These are phyloP conservation scores for Agrotis clavis DNA, from an alignment of 2,888 invertebrate genomes.

Conservation along the genomic window DNA sequence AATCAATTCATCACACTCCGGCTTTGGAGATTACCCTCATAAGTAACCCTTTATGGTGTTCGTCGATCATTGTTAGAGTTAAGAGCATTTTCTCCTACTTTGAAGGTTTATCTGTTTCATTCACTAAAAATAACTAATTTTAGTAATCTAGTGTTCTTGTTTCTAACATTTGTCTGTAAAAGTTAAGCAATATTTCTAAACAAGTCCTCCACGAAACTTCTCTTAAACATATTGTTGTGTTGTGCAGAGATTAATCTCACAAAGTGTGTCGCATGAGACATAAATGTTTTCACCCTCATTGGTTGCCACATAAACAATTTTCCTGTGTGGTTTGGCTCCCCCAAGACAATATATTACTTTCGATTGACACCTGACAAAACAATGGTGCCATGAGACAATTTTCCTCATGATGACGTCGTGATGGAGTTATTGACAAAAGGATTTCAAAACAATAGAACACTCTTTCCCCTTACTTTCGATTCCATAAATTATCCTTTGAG, in stretches of 20 bases:
- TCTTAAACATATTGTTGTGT: constrained; percentile 21
- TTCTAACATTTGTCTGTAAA: background rate
- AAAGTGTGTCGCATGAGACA: constrained; percentile 54
- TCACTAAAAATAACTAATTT: background rate
- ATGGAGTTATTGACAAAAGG: background rate
- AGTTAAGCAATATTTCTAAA: constrained; percentile 19
- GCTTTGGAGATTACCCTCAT: constrained; percentile 51
- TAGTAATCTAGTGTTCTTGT: background rate
- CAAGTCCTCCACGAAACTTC: constrained; percentile 5
- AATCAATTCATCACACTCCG: constrained; percentile 70
- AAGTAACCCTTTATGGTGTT: constrained; percentile 42
- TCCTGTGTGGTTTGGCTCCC: constrained; percentile 62
- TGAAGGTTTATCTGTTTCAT: background rate
- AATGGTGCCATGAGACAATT: constrained; percentile 9
- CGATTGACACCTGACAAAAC: constrained; percentile 69
- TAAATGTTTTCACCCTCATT: constrained; percentile 81
- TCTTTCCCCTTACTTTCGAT: background rate
- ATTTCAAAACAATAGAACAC: background rate
- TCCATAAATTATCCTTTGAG: background rate
- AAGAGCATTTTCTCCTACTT: background rate
- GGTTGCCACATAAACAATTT: constrained; percentile 76
- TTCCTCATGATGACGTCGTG: constrained; percentile 7
- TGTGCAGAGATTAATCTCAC: constrained; percentile 33
- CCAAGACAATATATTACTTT: constrained; percentile 71
- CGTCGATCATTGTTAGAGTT: constrained; percentile 44